These are phyloP conservation scores for Alethe diademata DNA, from an alignment of 2,113 vertebrate species.

Conservation along the genomic window DNA sequence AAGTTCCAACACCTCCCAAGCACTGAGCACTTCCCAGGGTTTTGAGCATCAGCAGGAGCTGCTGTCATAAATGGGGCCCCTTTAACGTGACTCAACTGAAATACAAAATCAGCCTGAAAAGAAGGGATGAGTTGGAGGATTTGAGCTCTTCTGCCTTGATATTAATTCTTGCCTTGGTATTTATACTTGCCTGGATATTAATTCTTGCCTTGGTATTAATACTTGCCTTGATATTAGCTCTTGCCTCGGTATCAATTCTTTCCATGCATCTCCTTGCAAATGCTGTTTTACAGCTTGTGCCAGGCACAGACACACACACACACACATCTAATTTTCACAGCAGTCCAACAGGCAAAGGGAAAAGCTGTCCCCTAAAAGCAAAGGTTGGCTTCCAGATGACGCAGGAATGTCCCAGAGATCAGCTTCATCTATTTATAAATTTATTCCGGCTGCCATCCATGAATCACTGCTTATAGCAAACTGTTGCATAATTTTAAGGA, in stretches of 20 bases:
- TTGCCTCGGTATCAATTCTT: neutral
- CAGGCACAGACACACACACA: neutral
- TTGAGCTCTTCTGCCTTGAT: neutral
- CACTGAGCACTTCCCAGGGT: neutral
- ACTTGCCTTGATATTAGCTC: neutral
- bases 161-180: neutral
- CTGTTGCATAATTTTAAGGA: slow-evolving; percentile 25
- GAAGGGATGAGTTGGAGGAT: neutral
- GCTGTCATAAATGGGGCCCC: neutral
- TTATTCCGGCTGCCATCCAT: neutral
- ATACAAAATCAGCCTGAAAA: neutral
- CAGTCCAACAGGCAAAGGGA: neutral
- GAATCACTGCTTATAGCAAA: slow-evolving; percentile 39
- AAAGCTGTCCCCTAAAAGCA: neutral
- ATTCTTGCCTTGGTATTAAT: neutral
- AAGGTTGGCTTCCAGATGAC: slow-evolving; percentile 9
- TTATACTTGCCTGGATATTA: neutral
- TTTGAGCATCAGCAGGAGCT: neutral
- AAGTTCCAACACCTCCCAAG: too few relatives aligned
- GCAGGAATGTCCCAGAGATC: slow-evolving; percentile 40
- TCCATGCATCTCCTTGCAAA: neutral
- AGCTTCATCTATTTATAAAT: slow-evolving; percentile 5
- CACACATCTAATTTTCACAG: neutral
- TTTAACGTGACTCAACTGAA: neutral
- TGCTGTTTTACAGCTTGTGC: neutral